These are phyloP conservation scores for Masnerella sp. DNA, from an alignment of 2,888 invertebrate genomes.

Conservation along the genomic window DNA sequence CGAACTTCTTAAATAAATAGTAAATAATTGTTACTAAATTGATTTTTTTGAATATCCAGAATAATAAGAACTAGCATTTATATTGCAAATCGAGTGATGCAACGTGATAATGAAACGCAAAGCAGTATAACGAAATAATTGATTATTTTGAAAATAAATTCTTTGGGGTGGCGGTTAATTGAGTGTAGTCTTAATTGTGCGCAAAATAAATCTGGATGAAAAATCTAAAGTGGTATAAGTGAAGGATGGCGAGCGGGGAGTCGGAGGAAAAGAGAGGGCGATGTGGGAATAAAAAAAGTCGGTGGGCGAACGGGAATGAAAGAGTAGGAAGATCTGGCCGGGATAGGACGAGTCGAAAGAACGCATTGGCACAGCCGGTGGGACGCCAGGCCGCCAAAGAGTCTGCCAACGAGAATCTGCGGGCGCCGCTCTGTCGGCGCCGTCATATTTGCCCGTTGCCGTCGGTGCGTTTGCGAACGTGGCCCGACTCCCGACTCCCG, in stretches of 20 bases:
- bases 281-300: constrained; percentile 11
- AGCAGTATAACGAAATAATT: too few relatives aligned
- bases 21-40: too few relatives aligned
- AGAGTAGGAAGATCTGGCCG: constrained; percentile 41
- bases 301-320: not conserved
- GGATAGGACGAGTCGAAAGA: constrained; percentile 31
- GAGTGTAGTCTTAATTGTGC: constrained; percentile 5
- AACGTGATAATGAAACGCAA: too few relatives aligned
- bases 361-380: constrained; percentile 68
- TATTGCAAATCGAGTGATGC: too few relatives aligned
- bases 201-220: constrained; percentile 17
- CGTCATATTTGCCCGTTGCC: constrained; percentile 59
- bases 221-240: constrained; percentile 8
- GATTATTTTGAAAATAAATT: too few relatives aligned
- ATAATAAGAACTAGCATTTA: too few relatives aligned
- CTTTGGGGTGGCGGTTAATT: not conserved
- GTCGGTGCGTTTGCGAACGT: constrained; percentile 55
- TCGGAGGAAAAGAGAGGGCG: constrained; percentile 9
- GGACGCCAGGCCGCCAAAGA: constrained; percentile 75
- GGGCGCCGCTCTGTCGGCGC: constrained; percentile 69
- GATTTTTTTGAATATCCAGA: too few relatives aligned
- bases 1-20: too few relatives aligned
- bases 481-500: constrained; percentile 43
- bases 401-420: constrained; percentile 74
- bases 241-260: not conserved